Percentiles rank a stretch among this genome's conserved stretches.
These are phyloP conservation scores for Bothrops jararaca DNA, from an alignment of 2,113 vertebrate species.

Conservation along the genomic window DNA sequence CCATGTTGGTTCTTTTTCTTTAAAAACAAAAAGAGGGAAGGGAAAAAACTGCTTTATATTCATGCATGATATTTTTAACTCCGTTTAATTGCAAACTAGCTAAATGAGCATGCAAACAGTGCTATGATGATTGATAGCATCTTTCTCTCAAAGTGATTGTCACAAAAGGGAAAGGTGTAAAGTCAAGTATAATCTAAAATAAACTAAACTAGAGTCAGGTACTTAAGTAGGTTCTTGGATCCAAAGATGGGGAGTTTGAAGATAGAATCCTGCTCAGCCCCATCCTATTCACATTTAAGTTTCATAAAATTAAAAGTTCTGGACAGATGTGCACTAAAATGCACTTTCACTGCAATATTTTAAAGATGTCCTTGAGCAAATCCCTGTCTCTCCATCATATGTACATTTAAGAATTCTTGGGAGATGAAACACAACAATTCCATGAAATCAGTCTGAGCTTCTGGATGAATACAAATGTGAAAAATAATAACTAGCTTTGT, in stretches of 20 bases:
- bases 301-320: neutral
- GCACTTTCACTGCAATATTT: neutral
- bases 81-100: conserved; percentile 77
- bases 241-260: neutral
- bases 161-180: conserved; percentile 72
- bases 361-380: neutral
- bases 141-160: conserved; percentile 73
- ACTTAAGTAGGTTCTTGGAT: neutral
- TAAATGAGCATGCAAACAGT: conserved; percentile 76
- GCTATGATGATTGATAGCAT: conserved; percentile 78
- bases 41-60: conserved; percentile 75
- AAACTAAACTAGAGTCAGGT: conserved; percentile 47
- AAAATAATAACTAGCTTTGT: neutral
- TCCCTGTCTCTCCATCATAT: neutral
- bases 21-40: conserved; percentile 59
- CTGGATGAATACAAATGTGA: neutral
- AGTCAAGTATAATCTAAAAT: conserved; percentile 75
- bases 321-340: neutral
- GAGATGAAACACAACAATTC: neutral
- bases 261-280: neutral
- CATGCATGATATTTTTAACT: conserved; percentile 80
- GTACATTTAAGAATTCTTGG: neutral
- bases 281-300: neutral
- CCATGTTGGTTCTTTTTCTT: conserved; percentile 49
- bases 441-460: neutral